Conservation (phyloP, 30 jellyfish, hydroid and myxozoan species). For the Cassiopea xamachana region DNA sequence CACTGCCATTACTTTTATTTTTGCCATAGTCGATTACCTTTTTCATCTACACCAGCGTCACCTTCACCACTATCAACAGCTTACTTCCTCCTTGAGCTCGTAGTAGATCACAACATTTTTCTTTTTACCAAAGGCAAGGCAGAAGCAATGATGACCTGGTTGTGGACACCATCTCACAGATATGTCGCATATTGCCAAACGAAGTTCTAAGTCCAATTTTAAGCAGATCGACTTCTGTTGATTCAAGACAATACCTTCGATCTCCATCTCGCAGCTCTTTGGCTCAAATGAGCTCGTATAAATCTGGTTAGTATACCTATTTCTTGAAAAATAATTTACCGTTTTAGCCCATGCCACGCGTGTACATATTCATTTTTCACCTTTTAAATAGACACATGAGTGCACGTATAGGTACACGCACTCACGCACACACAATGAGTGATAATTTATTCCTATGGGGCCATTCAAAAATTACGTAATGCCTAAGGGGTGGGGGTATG, state of each 20-base stretch:
- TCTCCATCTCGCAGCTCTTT: conserved; percentile 14
- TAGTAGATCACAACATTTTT: background rate
- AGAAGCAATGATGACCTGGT: conserved; percentile 70
- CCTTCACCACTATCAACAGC: background rate
- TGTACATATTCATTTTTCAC: too few relatives aligned
- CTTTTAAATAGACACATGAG: too few relatives aligned
- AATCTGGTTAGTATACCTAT: background rate
- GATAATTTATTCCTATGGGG: too few relatives aligned
- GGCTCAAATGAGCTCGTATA: background rate
- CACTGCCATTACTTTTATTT: too few relatives aligned
- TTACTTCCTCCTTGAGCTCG: background rate
- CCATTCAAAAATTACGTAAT: too few relatives aligned
- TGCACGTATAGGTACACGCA: too few relatives aligned
- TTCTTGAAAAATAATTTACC: too few relatives aligned
- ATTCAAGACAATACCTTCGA: conserved; percentile 1
- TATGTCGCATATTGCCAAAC: conserved; percentile 46
- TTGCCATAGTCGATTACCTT: too few relatives aligned
- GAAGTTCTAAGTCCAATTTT: conserved; percentile 42
- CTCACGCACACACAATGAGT: too few relatives aligned
- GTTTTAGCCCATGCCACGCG: too few relatives aligned
- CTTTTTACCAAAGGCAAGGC: conserved; percentile 5
- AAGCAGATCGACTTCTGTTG: conserved; percentile 51
- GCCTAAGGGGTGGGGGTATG: too few relatives aligned
- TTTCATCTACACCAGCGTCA: background rate
- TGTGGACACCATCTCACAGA: conserved; percentile 24